Evolutionary conservation across 2,113 vertebrate genomes (phyloP).

Genomic region (Todiramphus saurophagus): DNA sequence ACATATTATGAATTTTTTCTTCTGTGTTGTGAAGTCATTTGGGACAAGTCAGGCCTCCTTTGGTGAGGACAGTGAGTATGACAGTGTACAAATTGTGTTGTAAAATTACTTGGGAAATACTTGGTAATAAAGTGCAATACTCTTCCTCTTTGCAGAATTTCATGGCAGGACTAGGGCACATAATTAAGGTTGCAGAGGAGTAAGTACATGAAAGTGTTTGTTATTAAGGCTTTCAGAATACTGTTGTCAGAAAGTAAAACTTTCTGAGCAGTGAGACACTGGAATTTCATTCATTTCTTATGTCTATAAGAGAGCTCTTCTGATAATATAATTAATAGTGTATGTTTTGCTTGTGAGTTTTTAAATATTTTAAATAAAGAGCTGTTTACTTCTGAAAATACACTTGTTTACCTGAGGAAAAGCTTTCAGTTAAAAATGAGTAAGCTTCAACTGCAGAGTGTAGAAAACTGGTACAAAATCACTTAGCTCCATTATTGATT

Average conservation of each 20-base stretch:
- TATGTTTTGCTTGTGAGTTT: not conserved
- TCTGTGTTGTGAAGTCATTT: not conserved
- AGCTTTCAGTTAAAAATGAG: not conserved
- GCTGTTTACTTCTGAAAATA: not conserved
- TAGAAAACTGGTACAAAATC: not conserved
- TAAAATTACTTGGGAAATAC: not conserved
- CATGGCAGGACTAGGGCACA: not conserved
- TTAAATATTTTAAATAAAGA: not conserved
- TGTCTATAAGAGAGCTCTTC: not conserved
- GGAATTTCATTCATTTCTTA: not conserved
- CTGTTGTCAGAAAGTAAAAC: not conserved
- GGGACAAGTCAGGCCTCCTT: not conserved
- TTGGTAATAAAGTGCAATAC: not conserved
- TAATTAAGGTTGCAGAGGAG: not conserved
- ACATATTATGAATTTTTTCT: not conserved
- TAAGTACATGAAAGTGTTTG: not conserved
- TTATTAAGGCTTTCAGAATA: not conserved
- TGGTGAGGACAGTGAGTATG: not conserved
- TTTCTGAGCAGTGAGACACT: not conserved
- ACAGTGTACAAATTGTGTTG: not conserved
- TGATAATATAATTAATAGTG: not conserved
- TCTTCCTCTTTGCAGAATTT: not conserved
- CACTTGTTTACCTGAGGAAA: not conserved
- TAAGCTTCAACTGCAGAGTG: not conserved
- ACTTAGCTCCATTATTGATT: not conserved